These are phyloP conservation scores for Troides oblongomaculatus DNA, from an alignment of 2,888 invertebrate species.

Conservation along the genomic window DNA sequence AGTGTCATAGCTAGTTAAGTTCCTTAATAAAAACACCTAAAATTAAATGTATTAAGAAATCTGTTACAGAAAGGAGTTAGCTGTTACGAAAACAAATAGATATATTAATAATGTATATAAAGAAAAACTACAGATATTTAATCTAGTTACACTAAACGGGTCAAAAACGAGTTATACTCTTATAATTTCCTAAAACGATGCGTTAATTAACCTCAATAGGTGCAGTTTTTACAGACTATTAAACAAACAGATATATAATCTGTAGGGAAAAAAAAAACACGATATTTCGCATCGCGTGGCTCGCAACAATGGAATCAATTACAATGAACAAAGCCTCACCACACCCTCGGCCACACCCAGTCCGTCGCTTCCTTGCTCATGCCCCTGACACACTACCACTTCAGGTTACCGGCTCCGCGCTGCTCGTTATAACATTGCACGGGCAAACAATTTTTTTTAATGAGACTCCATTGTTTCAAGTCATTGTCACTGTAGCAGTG, in stretches of 20 bases:
- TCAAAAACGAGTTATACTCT: background rate
- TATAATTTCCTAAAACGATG: background rate
- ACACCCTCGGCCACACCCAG: slow-evolving; percentile 35
- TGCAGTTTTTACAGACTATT: slow-evolving; percentile 7
- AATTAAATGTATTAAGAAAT: no score
- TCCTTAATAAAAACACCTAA: no score
- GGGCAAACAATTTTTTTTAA: slow-evolving; percentile 27
- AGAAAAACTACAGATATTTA: no score
- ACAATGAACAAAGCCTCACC: slow-evolving; percentile 35
- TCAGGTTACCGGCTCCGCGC: slow-evolving; percentile 11
- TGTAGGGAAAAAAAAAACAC: slow-evolving; percentile 12
- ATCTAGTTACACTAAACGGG: background rate
- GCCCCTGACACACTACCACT: slow-evolving; percentile 37
- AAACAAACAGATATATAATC: slow-evolving; percentile 7
- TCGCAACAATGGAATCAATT: slow-evolving; percentile 36
- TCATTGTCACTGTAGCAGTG: slow-evolving; percentile 14
- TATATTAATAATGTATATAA: no score
- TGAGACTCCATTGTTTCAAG: slow-evolving; percentile 23
- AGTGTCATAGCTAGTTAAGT: no score
- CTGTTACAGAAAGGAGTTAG: no score
- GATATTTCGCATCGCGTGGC: slow-evolving; percentile 34
- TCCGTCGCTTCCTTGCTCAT: slow-evolving; percentile 34
- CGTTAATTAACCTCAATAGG: background rate
- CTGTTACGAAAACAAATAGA: no score
- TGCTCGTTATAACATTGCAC: slow-evolving; percentile 23